These are phyloP conservation scores for Stomatorhinus ivindoensis DNA, from an alignment of 2,113 vertebrate species.

Conservation along the genomic window DNA sequence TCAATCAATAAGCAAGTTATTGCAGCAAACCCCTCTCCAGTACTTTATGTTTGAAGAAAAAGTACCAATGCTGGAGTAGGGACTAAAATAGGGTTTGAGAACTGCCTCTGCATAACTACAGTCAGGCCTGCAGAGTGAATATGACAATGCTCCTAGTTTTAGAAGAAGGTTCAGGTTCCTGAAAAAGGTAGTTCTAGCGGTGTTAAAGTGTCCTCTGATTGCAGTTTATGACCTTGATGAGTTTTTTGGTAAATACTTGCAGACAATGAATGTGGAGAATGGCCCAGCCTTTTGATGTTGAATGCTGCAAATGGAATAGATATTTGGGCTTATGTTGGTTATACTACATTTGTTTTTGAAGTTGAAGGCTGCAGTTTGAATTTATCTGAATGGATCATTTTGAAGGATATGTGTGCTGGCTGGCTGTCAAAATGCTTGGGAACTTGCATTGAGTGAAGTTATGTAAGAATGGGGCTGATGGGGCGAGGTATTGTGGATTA, in stretches of 20 bases:
- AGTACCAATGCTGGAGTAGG: neutral
- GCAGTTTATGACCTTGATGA: neutral
- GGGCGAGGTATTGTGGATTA: neutral
- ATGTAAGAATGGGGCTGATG: neutral
- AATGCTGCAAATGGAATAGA: too few species aligned
- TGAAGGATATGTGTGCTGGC: neutral
- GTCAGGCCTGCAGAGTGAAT: neutral
- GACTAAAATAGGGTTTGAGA: neutral
- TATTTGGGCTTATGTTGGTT: neutral
- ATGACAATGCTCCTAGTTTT: neutral
- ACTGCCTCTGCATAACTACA: neutral
- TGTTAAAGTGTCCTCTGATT: neutral
- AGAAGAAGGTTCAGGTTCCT: neutral
- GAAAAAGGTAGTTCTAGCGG: neutral
- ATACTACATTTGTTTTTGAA: neutral
- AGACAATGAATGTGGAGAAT: too few species aligned
- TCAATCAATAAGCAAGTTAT: neutral
- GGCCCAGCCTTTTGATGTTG: too few species aligned
- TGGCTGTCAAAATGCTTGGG: neutral
- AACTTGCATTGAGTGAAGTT: neutral
- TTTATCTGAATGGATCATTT: neutral
- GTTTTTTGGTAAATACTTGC: too few species aligned
- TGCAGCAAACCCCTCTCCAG: neutral
- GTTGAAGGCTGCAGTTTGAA: neutral
- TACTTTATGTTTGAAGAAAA: neutral